A percentile compares a stretch with the other conserved stretches of the same genome.
Evolutionary conservation across 2,888 invertebrate genomes (phyloP).

Genomic region (Sphinx pinastri): DNA sequence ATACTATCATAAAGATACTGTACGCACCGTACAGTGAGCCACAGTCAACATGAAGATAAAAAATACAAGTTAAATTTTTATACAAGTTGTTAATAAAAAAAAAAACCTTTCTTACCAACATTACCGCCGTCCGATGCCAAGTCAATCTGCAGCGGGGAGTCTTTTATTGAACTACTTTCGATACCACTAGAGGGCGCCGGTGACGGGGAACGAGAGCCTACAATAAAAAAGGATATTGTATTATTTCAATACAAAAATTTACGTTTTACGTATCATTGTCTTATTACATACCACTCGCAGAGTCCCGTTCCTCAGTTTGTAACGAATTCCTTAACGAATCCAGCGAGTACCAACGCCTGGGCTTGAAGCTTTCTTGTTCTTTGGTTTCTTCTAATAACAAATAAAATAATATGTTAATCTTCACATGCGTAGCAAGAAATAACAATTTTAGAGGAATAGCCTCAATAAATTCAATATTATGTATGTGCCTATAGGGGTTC

Average conservation of each 20-base stretch:
- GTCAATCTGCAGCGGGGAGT: slow-evolving; percentile 92
- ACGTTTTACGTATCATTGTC: slow-evolving; percentile 6
- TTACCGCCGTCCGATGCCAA: slow-evolving; percentile 86
- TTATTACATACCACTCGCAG: slow-evolving; percentile 69
- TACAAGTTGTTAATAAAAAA: no score
- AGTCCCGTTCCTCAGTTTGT: slow-evolving; percentile 74
- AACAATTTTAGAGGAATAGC: no score
- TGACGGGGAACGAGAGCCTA: slow-evolving; percentile 91
- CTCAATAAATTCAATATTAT: no score
- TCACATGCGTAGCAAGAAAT: no score
- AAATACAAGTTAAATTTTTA: no score
- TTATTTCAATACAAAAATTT: not conserved
- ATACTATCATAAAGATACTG: no score
- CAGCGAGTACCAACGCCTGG: slow-evolving; percentile 76
- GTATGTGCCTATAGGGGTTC: no score
- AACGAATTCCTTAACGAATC: slow-evolving; percentile 72
- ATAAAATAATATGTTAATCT: not conserved
- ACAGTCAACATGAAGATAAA: no score
- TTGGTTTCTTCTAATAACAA: slow-evolving; percentile 65
- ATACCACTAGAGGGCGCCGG: slow-evolving; percentile 95
- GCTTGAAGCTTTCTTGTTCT: slow-evolving; percentile 59
- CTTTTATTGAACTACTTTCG: slow-evolving; percentile 91
- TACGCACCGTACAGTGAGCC: no score
- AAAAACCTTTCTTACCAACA: slow-evolving; percentile 67
- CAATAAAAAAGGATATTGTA: slow-evolving; percentile 30